phyloP scores from a whole-genome alignment of 2,113 vertebrate species.

The Heliornis fulica region DNA sequence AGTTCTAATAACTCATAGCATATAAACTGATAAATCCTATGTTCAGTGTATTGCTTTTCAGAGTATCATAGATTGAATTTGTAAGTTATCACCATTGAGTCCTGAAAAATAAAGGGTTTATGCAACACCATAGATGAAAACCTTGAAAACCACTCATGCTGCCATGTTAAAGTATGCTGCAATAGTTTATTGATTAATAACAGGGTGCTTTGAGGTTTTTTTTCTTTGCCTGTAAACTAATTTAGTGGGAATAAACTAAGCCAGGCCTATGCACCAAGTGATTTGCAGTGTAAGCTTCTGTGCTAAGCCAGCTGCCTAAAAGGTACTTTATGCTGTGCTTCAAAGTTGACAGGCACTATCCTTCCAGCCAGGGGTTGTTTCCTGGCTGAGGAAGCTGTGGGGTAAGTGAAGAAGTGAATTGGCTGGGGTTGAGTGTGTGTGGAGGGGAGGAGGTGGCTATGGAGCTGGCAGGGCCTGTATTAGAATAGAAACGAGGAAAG shows the following conservation, averaged over 20 bases:
- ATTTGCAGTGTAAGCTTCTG: neutral
- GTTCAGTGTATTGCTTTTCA: neutral
- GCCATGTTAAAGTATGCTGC: neutral
- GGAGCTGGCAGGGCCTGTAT: neutral
- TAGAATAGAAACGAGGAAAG: constrained; percentile 2
- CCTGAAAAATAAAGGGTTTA: neutral
- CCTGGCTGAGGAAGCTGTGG: neutral
- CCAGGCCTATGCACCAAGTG: neutral
- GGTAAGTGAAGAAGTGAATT: neutral
- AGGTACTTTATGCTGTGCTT: neutral
- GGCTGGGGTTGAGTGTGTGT: neutral
- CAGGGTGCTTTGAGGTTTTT: too few relatives aligned
- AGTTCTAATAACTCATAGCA: neutral
- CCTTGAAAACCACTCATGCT: neutral
- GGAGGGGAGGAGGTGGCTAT: neutral
- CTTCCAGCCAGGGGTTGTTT: neutral
- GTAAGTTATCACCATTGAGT: neutral
- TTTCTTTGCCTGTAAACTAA: neutral
- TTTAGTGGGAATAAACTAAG: neutral
- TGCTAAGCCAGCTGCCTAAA: neutral
- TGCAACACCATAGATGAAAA: neutral
- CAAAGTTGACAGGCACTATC: neutral
- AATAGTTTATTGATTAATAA: neutral
- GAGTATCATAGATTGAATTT: neutral
- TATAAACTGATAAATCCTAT: neutral